phyloP scores from a whole-genome alignment of 2,888 invertebrate species.

The Catocala sponsa region DNA sequence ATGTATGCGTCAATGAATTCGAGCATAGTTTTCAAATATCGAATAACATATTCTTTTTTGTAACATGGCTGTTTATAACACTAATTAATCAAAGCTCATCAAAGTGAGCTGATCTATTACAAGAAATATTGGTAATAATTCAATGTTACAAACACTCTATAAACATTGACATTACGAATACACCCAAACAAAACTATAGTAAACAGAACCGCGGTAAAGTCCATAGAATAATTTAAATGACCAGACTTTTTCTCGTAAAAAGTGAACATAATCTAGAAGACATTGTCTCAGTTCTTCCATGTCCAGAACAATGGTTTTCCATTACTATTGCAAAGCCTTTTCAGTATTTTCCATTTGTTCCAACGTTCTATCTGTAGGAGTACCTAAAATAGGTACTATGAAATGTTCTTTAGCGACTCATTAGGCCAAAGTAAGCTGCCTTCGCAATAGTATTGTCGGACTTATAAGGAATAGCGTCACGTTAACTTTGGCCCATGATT shows the following conservation, averaged over 20 bases:
- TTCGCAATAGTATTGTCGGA: slow-evolving; percentile 40
- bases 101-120: no score
- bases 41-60: no score
- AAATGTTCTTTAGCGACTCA: slow-evolving; percentile 30
- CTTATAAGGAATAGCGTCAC: slow-evolving; percentile 36
- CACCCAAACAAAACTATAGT: no score
- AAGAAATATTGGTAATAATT: no score
- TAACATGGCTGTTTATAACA: no score
- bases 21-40: no score
- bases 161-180: no score
- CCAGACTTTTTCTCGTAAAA: slow-evolving; percentile 6
- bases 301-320: slow-evolving; percentile 8
- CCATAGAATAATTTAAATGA: no score
- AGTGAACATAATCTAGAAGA: slow-evolving; percentile 7
- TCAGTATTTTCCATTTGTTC: slow-evolving; percentile 20
- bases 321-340: slow-evolving; percentile 5
- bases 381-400: slow-evolving; percentile 11
- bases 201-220: no score
- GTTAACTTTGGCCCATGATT: background rate
- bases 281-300: slow-evolving; percentile 1
- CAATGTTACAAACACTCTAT: no score
- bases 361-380: slow-evolving; percentile 24
- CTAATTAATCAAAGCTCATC: no score
- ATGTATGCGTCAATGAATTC: no score
- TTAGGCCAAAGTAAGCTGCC: slow-evolving; percentile 36